phyloP scores from a whole-genome alignment of 2,888 invertebrate species.

The Cheilosia soror region DNA sequence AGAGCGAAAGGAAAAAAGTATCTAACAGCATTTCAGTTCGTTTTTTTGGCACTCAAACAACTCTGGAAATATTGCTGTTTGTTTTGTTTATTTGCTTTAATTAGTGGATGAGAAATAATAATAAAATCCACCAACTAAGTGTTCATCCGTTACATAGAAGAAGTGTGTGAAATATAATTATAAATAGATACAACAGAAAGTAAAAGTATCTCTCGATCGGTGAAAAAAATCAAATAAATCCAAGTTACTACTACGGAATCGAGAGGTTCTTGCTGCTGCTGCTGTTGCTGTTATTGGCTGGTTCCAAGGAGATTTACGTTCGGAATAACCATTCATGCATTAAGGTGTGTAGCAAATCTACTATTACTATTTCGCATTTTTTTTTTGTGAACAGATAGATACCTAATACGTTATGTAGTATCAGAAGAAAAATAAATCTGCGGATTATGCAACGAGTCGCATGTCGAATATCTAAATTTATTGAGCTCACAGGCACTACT shows the following conservation, averaged over 20 bases:
- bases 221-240: constrained; percentile 39
- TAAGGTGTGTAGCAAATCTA: constrained; percentile 71
- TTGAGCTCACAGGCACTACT: background rate
- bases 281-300: constrained; percentile 49
- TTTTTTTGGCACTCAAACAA: constrained; percentile 50
- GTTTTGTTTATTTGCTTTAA: constrained; percentile 58
- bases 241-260: constrained; percentile 41
- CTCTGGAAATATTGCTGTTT: constrained; percentile 40
- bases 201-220: constrained; percentile 69
- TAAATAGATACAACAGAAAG: constrained; percentile 68
- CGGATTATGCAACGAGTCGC: constrained; percentile 49
- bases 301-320: constrained; percentile 72
- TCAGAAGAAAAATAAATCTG: constrained; percentile 27
- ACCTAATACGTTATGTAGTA: constrained; percentile 17
- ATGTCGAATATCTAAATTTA: background rate
- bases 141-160: constrained; percentile 57
- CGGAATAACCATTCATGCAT: constrained; percentile 75
- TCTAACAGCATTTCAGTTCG: constrained; percentile 20
- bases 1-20: constrained; percentile 18
- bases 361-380: constrained; percentile 34
- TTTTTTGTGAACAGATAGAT: constrained; percentile 17
- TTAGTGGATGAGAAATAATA: constrained; percentile 56
- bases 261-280: constrained; percentile 67
- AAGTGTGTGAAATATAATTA: constrained; percentile 61
- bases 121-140: constrained; percentile 42